Percentiles rank a stretch among this genome's conserved stretches.
phyloP scores from a whole-genome alignment of 2,113 vertebrate genomes.

The Eptesicus fuscus region DNA sequence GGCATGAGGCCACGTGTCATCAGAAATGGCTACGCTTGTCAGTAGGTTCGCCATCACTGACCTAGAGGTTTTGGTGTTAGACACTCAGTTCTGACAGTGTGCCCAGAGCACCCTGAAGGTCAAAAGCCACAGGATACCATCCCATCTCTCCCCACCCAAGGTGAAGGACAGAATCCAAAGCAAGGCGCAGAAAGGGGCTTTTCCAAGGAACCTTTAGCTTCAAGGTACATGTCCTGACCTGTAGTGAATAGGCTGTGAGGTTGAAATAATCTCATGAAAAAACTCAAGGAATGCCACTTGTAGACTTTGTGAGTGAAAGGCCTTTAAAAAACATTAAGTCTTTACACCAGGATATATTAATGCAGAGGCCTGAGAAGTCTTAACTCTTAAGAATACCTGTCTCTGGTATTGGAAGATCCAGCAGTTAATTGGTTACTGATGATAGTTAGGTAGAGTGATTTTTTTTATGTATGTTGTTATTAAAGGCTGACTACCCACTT shows the following conservation, averaged over 20 bases:
- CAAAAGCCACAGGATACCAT: not conserved
- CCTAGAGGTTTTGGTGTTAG: not conserved
- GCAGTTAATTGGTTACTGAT: not conserved
- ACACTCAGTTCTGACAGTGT: not conserved
- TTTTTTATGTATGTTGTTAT: not conserved
- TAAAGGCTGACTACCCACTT: not conserved
- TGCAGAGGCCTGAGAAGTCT: not conserved
- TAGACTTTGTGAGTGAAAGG: not conserved
- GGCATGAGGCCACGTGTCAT: too few relatives aligned
- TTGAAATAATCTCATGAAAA: not conserved
- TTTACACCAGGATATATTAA: not conserved
- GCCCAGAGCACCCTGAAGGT: not conserved
- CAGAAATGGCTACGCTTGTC: too few relatives aligned
- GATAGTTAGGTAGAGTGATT: not conserved
- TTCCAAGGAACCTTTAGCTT: not conserved
- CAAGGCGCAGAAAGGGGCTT: not conserved
- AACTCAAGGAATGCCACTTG: not conserved
- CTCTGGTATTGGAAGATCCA: slow-evolving; percentile 33
- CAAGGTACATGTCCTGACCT: not conserved
- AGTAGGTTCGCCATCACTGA: too few relatives aligned
- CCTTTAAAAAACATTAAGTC: not conserved
- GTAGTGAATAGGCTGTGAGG: not conserved
- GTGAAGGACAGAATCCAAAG: not conserved
- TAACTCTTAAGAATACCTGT: not conserved
- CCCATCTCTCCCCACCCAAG: not conserved